Evolutionary conservation across 92 coral and sea anemone genomes (phyloP).

Genomic region (Porites lobata): DNA sequence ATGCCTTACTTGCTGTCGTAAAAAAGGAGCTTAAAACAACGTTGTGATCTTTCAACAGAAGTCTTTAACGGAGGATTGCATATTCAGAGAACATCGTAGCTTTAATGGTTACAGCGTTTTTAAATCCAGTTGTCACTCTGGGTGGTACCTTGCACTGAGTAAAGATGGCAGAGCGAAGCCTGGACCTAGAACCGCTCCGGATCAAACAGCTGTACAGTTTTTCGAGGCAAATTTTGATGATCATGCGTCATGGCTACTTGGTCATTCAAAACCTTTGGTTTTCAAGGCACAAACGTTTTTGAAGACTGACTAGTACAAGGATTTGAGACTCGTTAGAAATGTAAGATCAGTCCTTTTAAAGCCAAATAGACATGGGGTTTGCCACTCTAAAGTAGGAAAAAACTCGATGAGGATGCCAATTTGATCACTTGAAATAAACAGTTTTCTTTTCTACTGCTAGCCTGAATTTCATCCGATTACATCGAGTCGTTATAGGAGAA

Average conservation of each 20-base stretch:
- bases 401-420: too few relatives aligned
- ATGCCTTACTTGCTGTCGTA: too few relatives aligned
- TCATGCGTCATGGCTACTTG: conserved; percentile 17
- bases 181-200: conserved; percentile 61
- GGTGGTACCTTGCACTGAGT: conserved; percentile 67
- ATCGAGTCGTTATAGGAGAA: too few relatives aligned
- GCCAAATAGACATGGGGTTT: too few relatives aligned
- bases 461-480: too few relatives aligned
- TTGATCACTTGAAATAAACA: too few relatives aligned
- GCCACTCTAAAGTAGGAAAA: too few relatives aligned
- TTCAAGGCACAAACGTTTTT: not conserved
- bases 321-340: too few relatives aligned
- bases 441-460: too few relatives aligned
- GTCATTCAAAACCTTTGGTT: not conserved
- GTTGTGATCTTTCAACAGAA: not conserved
- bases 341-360: too few relatives aligned
- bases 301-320: not conserved
- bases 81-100: not conserved
- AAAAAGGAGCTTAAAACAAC: too few relatives aligned
- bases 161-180: conserved; percentile 52
- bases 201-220: conserved; percentile 55
- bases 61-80: not conserved
- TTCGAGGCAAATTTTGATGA: not conserved
- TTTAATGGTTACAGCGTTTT: not conserved
- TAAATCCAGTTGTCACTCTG: not conserved